Base-by-base conservation (phyloP, 1,140 invertebrate genomes). In the Polypedilum vanderplanki region DNA sequence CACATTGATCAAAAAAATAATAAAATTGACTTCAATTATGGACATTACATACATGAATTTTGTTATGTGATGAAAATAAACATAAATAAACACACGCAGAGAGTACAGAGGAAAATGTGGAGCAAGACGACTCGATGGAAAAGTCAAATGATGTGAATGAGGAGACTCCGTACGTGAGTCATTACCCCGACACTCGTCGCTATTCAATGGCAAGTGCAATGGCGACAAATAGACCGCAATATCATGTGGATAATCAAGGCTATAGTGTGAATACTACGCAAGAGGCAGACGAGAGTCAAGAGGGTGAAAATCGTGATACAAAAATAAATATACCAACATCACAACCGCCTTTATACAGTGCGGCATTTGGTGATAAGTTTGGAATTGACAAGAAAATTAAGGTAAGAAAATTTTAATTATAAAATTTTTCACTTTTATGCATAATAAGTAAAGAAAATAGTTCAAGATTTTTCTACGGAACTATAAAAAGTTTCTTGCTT, bases 121-220 rank as follows among this genome's bases (percentile, higher is more conserved):
- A 70, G 65, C 65, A 70, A 70, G 65, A 70, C 65, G 65, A 70
- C 65, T 18, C 65, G 65, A 70, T 70, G 65, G 65, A 70, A 70
- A 70, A 70, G 20, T 70, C 65, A 70, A 70, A 70, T 70, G 65
- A 20, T 70, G 17, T 70, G 18, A 70, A 70, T 18, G 65, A 70
- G 3, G 65, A 70, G 18, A 70, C 17, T 18, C 9, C 65, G n/a
- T 70, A 70, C 65, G 65, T 70, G 65, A 70, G 65, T 22, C 65
- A 70, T 18, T 70, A 70, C 18, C 65, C 65, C 17, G 65, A 70
- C 17, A 70, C 15, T 70, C 65, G 65, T 18, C 65, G 65, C 5
- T 70, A 70, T 70, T 70, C 65, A 10, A 20, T 70, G 7, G 65
- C 65, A 22, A 70, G 18, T 70, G 65, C 65, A 70, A 70, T 70